Base-by-base conservation (phyloP, 2,113 vertebrate genomes). In the Muntiacus reevesi region DNA sequence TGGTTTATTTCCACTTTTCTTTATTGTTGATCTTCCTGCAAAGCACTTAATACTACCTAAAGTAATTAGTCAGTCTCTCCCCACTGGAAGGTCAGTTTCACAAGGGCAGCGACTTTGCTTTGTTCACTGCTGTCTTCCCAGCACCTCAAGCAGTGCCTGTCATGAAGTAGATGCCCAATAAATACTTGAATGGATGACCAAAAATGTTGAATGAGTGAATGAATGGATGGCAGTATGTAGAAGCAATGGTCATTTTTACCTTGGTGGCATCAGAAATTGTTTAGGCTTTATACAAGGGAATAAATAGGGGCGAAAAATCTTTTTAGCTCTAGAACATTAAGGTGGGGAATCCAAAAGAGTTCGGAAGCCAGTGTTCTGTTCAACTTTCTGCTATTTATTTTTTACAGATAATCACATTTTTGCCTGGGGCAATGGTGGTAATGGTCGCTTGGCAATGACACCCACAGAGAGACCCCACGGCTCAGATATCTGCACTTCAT, bases 341-440 rank as follows among this genome's bases (percentile, higher is more conserved):
- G 6, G 21, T 91, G 45, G 40, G 28, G 13, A 85, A 81, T 57
- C 15, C 52, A 89, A n/a, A 91, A 83, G 64, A 94, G 23, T 50
- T 91, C 27, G 40, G 47, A 93, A 81, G 36, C 52, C 23, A 45
- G 5, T 59, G 36, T 87, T 82, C 43, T 95, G 6, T 95, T 97
- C 96, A 96, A 74, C 33, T 76, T 9, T 62, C 27, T 64, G n/a
- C 64, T 88, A 4, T 96, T 96, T 45, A 97, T 94, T 98, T 93
- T 54, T 54, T 40, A 83, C 97, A 99, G 99, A 99, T 98, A 99
- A 99, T 98, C 99, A 99, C 96, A 99, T 99, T 90, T 99, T 99
- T 98, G 99, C 99, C 19, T 99, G 99, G 99, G 99, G 99, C 92
- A 99, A 99, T 3, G 99, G 99, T 1, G 99, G 99, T 82, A 99